Evolutionary conservation across 2,113 vertebrate species (phyloP).

Genomic region (Lophochroa leadbeateri): DNA sequence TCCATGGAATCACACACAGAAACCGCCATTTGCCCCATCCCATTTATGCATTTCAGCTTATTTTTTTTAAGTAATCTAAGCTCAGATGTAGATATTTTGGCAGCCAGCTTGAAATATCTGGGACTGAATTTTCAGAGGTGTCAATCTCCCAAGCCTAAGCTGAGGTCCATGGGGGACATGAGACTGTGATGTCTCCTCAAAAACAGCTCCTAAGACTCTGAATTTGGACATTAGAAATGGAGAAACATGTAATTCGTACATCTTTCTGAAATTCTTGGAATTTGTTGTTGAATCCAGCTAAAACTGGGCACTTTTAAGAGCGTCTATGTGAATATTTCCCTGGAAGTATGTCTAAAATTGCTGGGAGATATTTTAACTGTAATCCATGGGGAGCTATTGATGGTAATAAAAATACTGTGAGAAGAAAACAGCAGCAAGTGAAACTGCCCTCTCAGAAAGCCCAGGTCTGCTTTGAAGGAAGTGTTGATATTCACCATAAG

Average conservation of each 20-base stretch:
- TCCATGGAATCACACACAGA: background rate
- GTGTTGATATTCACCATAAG: conserved; percentile 66
- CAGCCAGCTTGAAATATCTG: background rate
- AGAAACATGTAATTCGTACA: background rate
- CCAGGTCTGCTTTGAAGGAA: conserved; percentile 66
- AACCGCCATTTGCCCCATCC: background rate
- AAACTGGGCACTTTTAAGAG: background rate
- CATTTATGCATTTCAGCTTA: background rate
- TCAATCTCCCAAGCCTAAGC: background rate
- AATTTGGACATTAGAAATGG: background rate
- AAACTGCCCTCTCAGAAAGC: conserved; percentile 59
- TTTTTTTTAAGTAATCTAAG: background rate
- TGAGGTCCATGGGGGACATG: background rate
- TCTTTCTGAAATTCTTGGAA: background rate
- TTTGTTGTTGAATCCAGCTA: background rate
- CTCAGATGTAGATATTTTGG: background rate
- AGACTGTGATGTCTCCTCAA: background rate
- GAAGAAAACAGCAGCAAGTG: conserved; percentile 69
- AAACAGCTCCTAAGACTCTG: background rate
- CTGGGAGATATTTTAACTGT: conserved; percentile 10
- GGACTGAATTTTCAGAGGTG: conserved; percentile 9
- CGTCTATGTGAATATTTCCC: background rate
- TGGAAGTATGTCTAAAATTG: conserved; percentile 24
- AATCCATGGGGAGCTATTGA: conserved; percentile 42
- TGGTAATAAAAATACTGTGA: conserved; percentile 59